phyloP scores from a whole-genome alignment of 2,888 invertebrate species.

The Hypomecis punctinalis region DNA sequence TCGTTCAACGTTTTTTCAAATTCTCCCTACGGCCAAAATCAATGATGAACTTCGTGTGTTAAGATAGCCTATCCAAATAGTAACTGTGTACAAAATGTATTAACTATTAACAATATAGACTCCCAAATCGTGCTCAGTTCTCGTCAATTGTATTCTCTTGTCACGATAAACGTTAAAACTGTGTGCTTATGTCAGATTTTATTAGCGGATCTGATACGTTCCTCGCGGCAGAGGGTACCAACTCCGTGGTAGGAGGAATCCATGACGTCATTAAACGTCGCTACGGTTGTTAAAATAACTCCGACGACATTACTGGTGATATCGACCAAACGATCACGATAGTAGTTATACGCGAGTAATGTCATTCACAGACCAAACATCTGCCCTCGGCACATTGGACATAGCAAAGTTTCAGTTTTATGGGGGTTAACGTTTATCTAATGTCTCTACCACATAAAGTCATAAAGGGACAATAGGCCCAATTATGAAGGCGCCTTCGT shows the following conservation, averaged over 20 bases:
- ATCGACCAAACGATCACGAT: conserved; percentile 1
- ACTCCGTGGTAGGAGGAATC: conserved; percentile 13
- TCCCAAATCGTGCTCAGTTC: conserved; percentile 11
- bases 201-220: conserved; percentile 24
- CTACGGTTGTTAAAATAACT: conserved; percentile 16
- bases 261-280: conserved; percentile 9
- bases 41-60: too few relatives aligned
- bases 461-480: too few relatives aligned
- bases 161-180: conserved; percentile 11
- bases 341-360: background rate
- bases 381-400: too few relatives aligned
- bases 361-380: too few relatives aligned
- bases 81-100: background rate
- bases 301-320: background rate
- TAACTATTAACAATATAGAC: background rate
- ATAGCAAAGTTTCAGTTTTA: background rate
- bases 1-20: too few relatives aligned
- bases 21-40: too few relatives aligned
- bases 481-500: too few relatives aligned
- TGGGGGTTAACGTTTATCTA: background rate
- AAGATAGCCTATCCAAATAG: too few relatives aligned
- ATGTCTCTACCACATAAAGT: too few relatives aligned
- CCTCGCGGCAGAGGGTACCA: conserved; percentile 5
- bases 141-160: conserved; percentile 7
- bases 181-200: conserved; percentile 17